phyloP scores from a whole-genome alignment of 2,113 vertebrate genomes.

The Callipepla californica region DNA sequence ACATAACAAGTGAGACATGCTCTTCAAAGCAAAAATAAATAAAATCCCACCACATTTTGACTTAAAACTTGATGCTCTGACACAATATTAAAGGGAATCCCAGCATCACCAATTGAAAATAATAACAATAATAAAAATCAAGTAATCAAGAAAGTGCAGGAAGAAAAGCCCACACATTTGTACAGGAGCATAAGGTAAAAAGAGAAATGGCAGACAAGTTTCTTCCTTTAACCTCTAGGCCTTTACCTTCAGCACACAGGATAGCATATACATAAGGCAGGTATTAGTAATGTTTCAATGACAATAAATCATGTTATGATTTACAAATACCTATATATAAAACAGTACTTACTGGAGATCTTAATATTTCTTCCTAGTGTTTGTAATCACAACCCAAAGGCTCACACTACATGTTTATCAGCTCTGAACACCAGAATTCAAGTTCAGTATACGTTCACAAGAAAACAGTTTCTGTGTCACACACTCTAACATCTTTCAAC shows the following conservation, averaged over 20 bases:
- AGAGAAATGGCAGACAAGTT: background rate
- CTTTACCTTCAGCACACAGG: background rate
- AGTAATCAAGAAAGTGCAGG: background rate
- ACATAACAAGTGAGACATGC: background rate
- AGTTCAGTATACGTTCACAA: background rate
- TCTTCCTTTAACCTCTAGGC: background rate
- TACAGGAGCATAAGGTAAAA: background rate
- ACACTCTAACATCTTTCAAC: background rate
- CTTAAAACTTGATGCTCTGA: background rate
- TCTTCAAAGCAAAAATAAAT: background rate
- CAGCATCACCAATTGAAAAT: fast-evolving
- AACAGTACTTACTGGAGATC: background rate
- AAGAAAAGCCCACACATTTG: background rate
- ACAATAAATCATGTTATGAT: background rate
- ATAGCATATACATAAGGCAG: background rate
- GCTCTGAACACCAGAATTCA: background rate
- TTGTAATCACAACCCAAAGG: background rate
- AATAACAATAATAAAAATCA: fast-evolving
- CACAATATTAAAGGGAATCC: background rate
- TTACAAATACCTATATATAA: background rate
- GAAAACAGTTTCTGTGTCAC: background rate
- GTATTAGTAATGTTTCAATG: background rate
- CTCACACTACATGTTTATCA: background rate
- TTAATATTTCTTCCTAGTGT: background rate
- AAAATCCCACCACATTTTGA: background rate